Evolutionary conservation across 1,140 invertebrate genomes (phyloP), one percentile per base, ranked within the genome.

Genomic region (Drosophila erecta): DNA sequence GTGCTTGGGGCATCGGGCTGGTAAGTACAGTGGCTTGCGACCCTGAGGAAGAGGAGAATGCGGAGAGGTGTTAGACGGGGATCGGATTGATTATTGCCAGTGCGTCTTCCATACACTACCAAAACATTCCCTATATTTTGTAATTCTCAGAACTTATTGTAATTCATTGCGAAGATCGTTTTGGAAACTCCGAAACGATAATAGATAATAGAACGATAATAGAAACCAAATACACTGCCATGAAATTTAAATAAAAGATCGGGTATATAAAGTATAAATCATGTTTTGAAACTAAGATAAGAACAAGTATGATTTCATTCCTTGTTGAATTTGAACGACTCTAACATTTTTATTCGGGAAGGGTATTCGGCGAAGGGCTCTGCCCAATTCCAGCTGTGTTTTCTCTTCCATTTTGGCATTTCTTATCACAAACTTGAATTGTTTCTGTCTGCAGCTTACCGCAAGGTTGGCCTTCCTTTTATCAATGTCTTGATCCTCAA

Each of bases 1-100:
- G 75, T 95, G 94, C 47, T 93, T 91, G 11, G 93, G 92, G 83
- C 95, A 96, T 66, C 81, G 91, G 0, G 92, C 92, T 12, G 94
- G 94, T 38, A 93, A 91, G 54, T 92, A 94, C 6, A 95, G 79
- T 12, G 95, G 95, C 49, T 92, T 89, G 11, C 94, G 92, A 59
- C 93, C 93, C 94, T 95, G 57, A 7, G 10, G 12, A n/a, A 56
- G 41, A 76, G 50, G 51, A 15, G 50, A 22, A 49, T 10, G 76
- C 75, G 84, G 49, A 47, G 69, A 41, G 8, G 53, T 44, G 7
- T 33, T 22, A 75, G 22, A n/a, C 10, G 27, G 15, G 57, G 20
- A 51, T 14, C 22, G 24, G 12, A 70, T 70, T 56, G 37, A 65
- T 67, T 65, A 53, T 67, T 27, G 11, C 17, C 33, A 33, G 10